A percentile compares a stretch with the other conserved stretches of the same genome.
phyloP scores from a whole-genome alignment of 2,113 vertebrate species.

The Ammodytes dubius region DNA sequence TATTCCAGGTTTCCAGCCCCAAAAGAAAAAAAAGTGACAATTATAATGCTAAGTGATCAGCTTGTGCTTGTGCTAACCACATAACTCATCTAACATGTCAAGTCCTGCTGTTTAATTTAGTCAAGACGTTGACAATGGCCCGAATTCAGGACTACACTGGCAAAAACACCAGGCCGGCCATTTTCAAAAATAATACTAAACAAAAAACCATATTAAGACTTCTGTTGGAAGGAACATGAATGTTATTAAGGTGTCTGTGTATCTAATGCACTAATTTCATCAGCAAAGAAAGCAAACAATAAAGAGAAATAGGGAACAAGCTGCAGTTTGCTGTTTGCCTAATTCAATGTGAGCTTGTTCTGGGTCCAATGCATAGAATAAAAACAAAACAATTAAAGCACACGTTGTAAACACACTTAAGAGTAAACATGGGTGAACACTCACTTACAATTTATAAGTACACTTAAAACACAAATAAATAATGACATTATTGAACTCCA shows the following conservation, averaged over 20 bases:
- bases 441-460: conserved; percentile 68
- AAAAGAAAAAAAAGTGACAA: conserved; percentile 35
- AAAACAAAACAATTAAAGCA: conserved; percentile 35
- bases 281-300: conserved; percentile 36
- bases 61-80: conserved; percentile 55
- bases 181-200: background rate
- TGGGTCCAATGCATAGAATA: background rate
- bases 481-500: conserved; percentile 35
- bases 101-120: conserved; percentile 29
- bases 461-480: conserved; percentile 81
- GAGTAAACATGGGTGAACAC: conserved; percentile 53
- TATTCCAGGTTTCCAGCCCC: conserved; percentile 62
- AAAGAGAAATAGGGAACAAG: conserved; percentile 3
- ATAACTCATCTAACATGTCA: conserved; percentile 12
- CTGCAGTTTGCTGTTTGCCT: background rate
- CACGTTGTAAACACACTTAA: conserved; percentile 55
- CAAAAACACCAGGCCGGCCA: conserved; percentile 16
- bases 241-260: conserved; percentile 40
- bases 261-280: conserved; percentile 5
- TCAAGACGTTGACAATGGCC: conserved; percentile 10
- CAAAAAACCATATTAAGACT: conserved; percentile 36
- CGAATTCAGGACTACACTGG: conserved; percentile 14
- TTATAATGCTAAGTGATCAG: conserved; percentile 43
- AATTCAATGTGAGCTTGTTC: conserved; percentile 1
- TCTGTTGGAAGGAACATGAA: conserved; percentile 4